Base-by-base conservation (phyloP, 1,140 invertebrate species). In the Calephelis nemesis region DNA sequence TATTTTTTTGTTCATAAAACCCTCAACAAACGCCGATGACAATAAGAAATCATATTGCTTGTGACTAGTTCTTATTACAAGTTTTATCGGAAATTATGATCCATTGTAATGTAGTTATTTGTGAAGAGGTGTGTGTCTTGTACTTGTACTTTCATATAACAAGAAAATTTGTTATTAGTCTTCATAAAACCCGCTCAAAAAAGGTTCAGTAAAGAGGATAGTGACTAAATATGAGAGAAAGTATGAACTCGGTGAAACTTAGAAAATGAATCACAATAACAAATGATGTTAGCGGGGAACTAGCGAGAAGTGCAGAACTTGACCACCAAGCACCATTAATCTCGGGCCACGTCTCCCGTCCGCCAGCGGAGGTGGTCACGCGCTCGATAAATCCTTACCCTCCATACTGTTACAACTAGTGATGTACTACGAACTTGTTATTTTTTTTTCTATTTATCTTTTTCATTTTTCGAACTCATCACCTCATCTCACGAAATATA, bases 321-420 rank as follows among this genome's bases (percentile, higher is more conserved):
- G 58, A 60, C 58, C 58, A 60, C 58, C 30, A 60, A 60, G 58
- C 58, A 60, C 58, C 58, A 60, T 60, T 60, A 60, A 60, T 60
- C 58, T 60, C 30, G 58, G 30, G 39, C 7, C 39, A 40, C 58
- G 58, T 60, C 58, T 58, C 54, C 39, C 58, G 39, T 60, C 39
- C 54, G 19, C 19, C 54, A 5, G 30, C 39, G 54, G 39, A 60
- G 54, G 54, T 60, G 54, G 54, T 60, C 54, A 60, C 54, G 54
- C 54, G 54, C 6, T 19, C 54, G 54, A 60, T 60, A 60, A 60
- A 60, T 60, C 54, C 54, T 60, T 11, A 60, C 30, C 10, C 54
- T 2, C 9, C 54, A 30, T 58, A 10, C 19, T 11, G 54, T 40
- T 58, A 12, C 54, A 39, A 39, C 39, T 60, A 60, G 54, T 60